A percentile compares a stretch with the other conserved stretches of the same genome.
phyloP scores from a whole-genome alignment of 2,113 vertebrate species.

The Bubo bubo region DNA sequence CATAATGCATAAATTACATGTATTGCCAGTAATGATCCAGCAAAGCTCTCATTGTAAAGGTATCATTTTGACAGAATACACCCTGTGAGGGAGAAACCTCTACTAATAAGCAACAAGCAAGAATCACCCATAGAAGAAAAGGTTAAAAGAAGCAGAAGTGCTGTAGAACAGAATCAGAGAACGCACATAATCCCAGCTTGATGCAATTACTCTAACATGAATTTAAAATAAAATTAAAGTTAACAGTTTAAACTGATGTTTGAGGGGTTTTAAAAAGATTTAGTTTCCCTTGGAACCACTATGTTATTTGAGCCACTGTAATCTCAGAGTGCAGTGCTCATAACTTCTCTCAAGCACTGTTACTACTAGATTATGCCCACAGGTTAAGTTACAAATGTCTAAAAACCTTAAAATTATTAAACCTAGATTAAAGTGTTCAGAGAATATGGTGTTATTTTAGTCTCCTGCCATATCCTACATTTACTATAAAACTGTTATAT shows the following conservation, averaged over 20 bases:
- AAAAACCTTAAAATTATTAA: conserved; percentile 81
- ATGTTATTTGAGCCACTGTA: conserved; percentile 81
- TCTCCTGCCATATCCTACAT: conserved; percentile 82
- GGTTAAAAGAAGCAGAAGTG: conserved; percentile 70
- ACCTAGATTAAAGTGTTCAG: conserved; percentile 80
- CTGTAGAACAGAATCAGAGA: conserved; percentile 52
- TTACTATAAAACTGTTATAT: conserved; percentile 81
- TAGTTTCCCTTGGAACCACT: conserved; percentile 83
- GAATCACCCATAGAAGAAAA: conserved; percentile 35
- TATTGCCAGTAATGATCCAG: background rate
- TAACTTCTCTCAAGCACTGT: conserved; percentile 77
- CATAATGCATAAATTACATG: background rate
- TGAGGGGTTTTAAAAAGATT: conserved; percentile 82
- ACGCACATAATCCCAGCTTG: conserved; percentile 78
- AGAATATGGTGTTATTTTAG: conserved; percentile 82
- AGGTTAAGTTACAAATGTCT: conserved; percentile 80
- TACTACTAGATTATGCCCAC: conserved; percentile 80
- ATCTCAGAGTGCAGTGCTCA: conserved; percentile 71
- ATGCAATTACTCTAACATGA: conserved; percentile 81
- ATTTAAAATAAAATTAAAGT: conserved; percentile 86
- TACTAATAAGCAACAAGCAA: background rate
- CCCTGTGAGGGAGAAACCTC: background rate
- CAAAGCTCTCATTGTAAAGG: background rate
- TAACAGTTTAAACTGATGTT: conserved; percentile 85
- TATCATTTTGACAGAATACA: background rate